These are phyloP conservation scores for Panagrolaimus sp. DNA, from an alignment of 1,140 invertebrate genomes.

Conservation along the genomic window DNA sequence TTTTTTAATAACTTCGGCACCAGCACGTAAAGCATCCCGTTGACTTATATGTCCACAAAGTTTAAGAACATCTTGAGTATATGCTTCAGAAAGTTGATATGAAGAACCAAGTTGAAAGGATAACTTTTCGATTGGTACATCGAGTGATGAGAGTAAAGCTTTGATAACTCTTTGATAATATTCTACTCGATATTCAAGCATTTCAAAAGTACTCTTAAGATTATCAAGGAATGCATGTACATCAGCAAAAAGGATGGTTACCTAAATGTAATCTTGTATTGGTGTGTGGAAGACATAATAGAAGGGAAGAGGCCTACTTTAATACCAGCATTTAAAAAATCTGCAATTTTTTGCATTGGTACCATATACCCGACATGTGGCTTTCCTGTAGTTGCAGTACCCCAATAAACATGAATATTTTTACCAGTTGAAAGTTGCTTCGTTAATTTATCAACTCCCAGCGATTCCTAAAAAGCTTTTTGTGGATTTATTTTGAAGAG, in stretches of 20 bases:
- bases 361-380: slow-evolving; percentile 99
- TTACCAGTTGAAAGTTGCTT: slow-evolving; percentile 72
- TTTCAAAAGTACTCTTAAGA: slow-evolving; percentile 97
- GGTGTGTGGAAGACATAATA: no score
- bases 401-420: slow-evolving; percentile 96
- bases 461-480: slow-evolving; percentile 74
- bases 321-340: slow-evolving; percentile 88
- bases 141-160: slow-evolving; percentile 84
- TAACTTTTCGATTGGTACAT: slow-evolving; percentile 85
- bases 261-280: slow-evolving; percentile 60
- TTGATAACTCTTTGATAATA: slow-evolving; percentile 95
- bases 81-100: slow-evolving; percentile 87
- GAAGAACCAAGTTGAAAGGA: slow-evolving; percentile 88
- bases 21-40: slow-evolving; percentile 97
- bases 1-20: slow-evolving; percentile 98
- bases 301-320: slow-evolving; percentile 66
- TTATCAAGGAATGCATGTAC: slow-evolving; percentile 97
- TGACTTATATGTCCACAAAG: slow-evolving; percentile 85
- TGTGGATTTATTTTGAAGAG: not conserved
- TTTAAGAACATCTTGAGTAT: slow-evolving; percentile 91
- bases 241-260: slow-evolving; percentile 93
- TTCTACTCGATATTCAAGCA: slow-evolving; percentile 75
- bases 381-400: slow-evolving; percentile 93
- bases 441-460: slow-evolving; percentile 86
- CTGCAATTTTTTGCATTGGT: slow-evolving; percentile 95